A percentile compares a stretch with the other conserved stretches of the same genome.
These are phyloP conservation scores for Scaptomyza graminum DNA, from an alignment of 1,140 invertebrate genomes.

Conservation along the genomic window DNA sequence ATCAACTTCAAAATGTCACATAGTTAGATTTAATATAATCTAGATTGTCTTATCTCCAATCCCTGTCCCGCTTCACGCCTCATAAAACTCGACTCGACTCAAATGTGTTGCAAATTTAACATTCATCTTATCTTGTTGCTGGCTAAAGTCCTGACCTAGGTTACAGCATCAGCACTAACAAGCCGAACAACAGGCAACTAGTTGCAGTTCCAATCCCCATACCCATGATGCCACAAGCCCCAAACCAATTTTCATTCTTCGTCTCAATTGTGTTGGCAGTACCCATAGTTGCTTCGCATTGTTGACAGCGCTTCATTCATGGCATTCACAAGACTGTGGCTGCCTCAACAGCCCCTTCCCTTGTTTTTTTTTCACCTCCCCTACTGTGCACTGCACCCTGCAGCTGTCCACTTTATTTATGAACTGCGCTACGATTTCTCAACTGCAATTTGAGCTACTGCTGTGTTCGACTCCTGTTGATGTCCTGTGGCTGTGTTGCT, in stretches of 20 bases:
- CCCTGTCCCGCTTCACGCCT: not conserved
- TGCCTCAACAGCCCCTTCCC: not conserved
- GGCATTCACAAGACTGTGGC: slow-evolving; percentile 61
- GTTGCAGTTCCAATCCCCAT: slow-evolving; percentile 15
- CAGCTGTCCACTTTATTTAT: slow-evolving; percentile 68
- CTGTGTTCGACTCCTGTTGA: slow-evolving; percentile 22
- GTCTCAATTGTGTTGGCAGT: slow-evolving; percentile 1
- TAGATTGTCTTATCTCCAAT: not conserved
- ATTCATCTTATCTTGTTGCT: slow-evolving; percentile 49
- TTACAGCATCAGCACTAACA: slow-evolving; percentile 55
- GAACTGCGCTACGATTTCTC: slow-evolving; percentile 73
- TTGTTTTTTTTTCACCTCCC: too few species aligned
- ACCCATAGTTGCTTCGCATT: slow-evolving; percentile 56
- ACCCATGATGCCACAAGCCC: not conserved
- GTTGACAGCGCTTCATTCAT: slow-evolving; percentile 79
- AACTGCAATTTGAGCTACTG: slow-evolving; percentile 71
- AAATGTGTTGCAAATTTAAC: slow-evolving; percentile 51
- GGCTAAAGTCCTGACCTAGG: slow-evolving; percentile 28
- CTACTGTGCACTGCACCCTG: slow-evolving; percentile 13
- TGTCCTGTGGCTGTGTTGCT: not conserved
- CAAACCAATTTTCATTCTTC: not conserved
- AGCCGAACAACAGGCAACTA: slow-evolving; percentile 49
- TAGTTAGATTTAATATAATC: slow-evolving; percentile 2
- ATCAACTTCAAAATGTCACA: slow-evolving; percentile 6
- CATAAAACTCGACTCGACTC: slow-evolving; percentile 10